Conservation (phyloP, 2,113 vertebrate species). For the Abramis brama region DNA sequence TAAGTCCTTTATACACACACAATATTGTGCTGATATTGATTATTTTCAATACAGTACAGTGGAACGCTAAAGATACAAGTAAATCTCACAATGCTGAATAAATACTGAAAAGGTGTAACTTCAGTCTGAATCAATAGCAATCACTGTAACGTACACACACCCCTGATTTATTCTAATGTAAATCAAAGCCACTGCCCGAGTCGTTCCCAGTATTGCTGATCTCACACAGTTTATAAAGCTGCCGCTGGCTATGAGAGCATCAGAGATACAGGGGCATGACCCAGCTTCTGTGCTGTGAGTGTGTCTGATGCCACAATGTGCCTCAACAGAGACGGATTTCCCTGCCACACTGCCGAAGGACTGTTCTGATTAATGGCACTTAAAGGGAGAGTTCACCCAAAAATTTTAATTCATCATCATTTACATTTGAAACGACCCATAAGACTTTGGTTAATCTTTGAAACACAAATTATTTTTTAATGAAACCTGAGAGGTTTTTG, state of each 20-base stretch:
- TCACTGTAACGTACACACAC: neutral
- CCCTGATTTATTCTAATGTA: neutral
- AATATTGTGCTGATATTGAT: conserved; percentile 24
- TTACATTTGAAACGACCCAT: neutral
- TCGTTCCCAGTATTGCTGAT: neutral
- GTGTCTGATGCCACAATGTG: neutral
- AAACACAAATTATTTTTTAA: too few species aligned
- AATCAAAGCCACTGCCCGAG: neutral
- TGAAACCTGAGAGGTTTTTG: too few species aligned
- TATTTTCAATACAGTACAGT: neutral
- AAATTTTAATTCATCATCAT: neutral
- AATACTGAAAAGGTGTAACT: neutral
- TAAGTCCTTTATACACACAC: neutral
- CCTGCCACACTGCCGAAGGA: neutral
- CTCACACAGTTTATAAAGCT: neutral
- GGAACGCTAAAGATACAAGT: neutral
- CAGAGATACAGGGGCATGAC: conserved; percentile 5
- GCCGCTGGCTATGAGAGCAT: neutral
- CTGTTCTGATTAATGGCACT: neutral
- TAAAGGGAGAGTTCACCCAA: neutral
- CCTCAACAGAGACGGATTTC: neutral
- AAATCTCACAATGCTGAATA: conserved; percentile 12
- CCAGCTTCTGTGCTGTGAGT: neutral
- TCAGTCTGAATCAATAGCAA: conserved; percentile 8
- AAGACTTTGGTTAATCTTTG: neutral